These are phyloP conservation scores for Conger conger DNA, from an alignment of 2,113 vertebrate species.

Conservation along the genomic window DNA sequence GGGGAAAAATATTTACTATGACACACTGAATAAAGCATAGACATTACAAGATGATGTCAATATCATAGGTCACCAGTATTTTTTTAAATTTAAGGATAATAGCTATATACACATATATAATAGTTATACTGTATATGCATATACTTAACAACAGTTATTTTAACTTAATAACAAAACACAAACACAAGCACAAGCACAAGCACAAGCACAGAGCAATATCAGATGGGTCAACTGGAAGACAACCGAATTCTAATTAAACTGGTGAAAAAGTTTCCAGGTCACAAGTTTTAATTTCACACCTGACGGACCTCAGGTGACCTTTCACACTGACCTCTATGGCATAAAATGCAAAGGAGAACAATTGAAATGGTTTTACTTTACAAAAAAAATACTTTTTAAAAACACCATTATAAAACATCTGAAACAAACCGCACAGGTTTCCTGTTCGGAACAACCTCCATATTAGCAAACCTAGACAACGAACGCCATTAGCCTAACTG, in stretches of 20 bases:
- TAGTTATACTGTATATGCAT: too few species aligned
- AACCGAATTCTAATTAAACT: background rate
- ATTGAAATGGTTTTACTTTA: too few species aligned
- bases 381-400: background rate
- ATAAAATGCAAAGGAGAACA: background rate
- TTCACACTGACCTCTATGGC: constrained; percentile 7
- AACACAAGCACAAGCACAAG: background rate
- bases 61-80: too few species aligned
- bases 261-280: background rate
- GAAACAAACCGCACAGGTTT: too few species aligned
- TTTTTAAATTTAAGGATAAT: too few species aligned
- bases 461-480: background rate
- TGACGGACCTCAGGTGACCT: background rate
- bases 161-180: background rate
- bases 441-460: too few species aligned
- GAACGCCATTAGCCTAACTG: background rate
- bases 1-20: too few species aligned
- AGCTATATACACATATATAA: too few species aligned
- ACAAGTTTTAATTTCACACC: background rate
- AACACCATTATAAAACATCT: too few species aligned
- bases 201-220: background rate
- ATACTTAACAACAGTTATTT: background rate
- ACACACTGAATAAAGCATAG: too few species aligned
- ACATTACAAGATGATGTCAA: too few species aligned
- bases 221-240: background rate